Base-by-base conservation (phyloP, 1,140 invertebrate species). In the Drosophila erecta region DNA sequence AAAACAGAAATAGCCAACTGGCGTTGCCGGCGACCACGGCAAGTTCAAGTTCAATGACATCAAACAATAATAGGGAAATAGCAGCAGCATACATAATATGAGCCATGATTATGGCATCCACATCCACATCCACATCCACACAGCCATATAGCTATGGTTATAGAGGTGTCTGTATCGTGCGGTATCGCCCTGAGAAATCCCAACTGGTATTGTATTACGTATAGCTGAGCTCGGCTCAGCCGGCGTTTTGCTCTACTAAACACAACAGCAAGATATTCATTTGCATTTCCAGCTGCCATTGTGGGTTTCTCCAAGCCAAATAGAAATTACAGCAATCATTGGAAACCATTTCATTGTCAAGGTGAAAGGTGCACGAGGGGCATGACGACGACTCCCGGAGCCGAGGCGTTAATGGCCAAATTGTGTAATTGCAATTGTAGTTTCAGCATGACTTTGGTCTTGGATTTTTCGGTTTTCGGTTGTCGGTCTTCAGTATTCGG, bases 31-130 rank as follows among this genome's bases (percentile, higher is more conserved):
- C 41, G 44, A 7, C 69, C 60, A 69, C 79, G 79, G 76, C 80
- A 85, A 79, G 84, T 89, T 89, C 84, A 89, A 89, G 84, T 89
- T 89, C 84, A 89, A 89, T 89, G 84, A 89, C 84, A 89, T 77
- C 65, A 71, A 72, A 87, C 79, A 83, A 87, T 73, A 87, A 87
- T 67, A 83, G 70, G 55, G 54, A 81, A 87, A 73, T 65, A 47
- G 27, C 50, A 65, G 55, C 73, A 46, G 74, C 67, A 66, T 75
- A 69, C 71, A 77, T 77, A 54, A 72, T 57, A 49, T 74, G 69
- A 74, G 71, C 49, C 37, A 61, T 74, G 67, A 71, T 71, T 71
- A 71, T 71, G 67, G 65, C 59, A 61, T 61, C 59, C 49, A 37
- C 43, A 33, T n/a, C 24, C 24, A 49, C 24, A 27, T 1, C 12